Base-by-base conservation (phyloP, 2,888 invertebrate genomes). In the Plebejus argus region DNA sequence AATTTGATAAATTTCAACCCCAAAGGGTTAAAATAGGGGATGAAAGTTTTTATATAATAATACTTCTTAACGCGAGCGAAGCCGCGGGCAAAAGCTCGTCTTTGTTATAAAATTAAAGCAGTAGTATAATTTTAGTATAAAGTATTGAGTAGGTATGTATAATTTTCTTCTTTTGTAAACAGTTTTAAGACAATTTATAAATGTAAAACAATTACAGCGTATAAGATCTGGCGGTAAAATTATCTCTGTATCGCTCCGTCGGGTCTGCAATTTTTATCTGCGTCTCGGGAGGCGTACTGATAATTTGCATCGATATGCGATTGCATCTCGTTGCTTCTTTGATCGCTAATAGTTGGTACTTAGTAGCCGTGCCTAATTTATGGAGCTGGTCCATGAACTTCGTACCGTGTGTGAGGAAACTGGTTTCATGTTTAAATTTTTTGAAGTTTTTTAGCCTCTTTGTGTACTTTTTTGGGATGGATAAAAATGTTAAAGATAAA, bases 221-320 rank as follows among this genome's bases (percentile, higher is more conserved):
- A 83, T 81, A 39, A 80, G 79, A 82, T 81, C 79, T 74, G 79
- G 80, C 81, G 80, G 85, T 80, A 86, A 89, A 89, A 90, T 89
- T 90, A 90, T 89, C 89, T 87, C 82, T 82, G 86, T 88, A 88
- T 86, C 81, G 80, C 80, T 79, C 80, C 80, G 79, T 39, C 81
- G 81, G 85, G 87, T 86, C 86, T 84, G 86, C 81, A 83, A 85
- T 83, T 86, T 85, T 86, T 86, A 84, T 74, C 74, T 74, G 18
- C 53, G 86, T 85, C 86, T 83, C 77, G 61, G 76, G 81, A 79
- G 79, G 82, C 79, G 80, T 80, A 82, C 77, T 78, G 78, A 77
- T 85, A 86, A 92, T 92, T 92, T 91, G 89, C 92, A 92, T 92
- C 90, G 83, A 89, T 90, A 87, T 89, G 91, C 91, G 89, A 91